phyloP scores from a whole-genome alignment of 2,113 vertebrate genomes.

The Mus spicilegus region DNA sequence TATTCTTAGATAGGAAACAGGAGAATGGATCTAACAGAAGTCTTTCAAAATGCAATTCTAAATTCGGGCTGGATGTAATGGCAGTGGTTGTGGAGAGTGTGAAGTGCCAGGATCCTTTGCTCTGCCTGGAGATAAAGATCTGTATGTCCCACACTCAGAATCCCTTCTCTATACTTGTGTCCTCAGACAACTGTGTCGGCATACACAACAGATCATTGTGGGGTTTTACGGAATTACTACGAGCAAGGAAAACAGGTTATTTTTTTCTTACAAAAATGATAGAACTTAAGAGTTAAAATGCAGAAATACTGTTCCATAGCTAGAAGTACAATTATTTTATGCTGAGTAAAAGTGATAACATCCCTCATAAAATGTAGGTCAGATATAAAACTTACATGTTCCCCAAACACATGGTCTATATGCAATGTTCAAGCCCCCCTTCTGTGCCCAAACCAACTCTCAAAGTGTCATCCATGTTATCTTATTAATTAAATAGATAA shows the following conservation, averaged over 20 bases:
- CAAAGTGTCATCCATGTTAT: neutral
- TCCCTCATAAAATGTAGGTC: neutral
- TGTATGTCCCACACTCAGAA: rapidly evolving
- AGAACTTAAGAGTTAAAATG: neutral
- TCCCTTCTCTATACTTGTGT: rapidly evolving
- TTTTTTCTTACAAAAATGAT: neutral
- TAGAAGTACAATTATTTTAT: neutral
- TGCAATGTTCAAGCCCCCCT: neutral
- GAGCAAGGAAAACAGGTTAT: neutral
- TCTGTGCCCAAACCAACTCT: neutral
- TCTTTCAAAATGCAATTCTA: neutral
- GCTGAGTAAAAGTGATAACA: neutral
- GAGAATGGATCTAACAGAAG: neutral
- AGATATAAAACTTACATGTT: neutral
- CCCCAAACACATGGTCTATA: neutral
- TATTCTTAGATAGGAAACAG: neutral
- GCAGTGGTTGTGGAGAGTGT: too few species aligned
- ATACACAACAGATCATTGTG: too few species aligned
- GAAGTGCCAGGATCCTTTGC: neutral
- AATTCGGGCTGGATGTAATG: rapidly evolving
- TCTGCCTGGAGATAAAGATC: too few species aligned
- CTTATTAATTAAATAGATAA: neutral
- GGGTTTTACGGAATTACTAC: neutral
- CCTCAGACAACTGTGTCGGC: neutral
- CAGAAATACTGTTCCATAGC: neutral